Base-by-base conservation (phyloP, 2,113 vertebrate genomes). In the Chaenocephalus aceratus region DNA sequence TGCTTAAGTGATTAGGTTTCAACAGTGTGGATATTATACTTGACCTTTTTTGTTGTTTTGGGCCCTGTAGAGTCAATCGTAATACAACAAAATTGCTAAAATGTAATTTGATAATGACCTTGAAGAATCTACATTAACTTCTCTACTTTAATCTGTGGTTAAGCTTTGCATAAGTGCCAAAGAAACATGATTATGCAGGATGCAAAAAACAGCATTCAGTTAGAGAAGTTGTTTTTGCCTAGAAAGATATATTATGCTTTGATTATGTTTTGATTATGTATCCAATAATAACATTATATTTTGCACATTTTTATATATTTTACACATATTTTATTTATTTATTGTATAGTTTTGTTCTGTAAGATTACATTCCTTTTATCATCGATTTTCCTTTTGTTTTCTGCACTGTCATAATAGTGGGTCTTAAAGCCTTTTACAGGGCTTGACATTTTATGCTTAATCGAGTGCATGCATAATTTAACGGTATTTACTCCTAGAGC, bases 41-140 rank as follows among this genome's bases (percentile, higher is more conserved):
- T 78, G 75, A 82, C 65, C 56, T 57, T 78, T 73, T 57, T 15
- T n/a, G 21, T 61, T 16, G 26, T 46, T 3, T 69, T 49, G 58
- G 26, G 13, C 36, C 36, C 62, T 5, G 3, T 10, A 75, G 51
- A 56, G 58, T 53, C 36, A 73, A 64, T 69, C n/a, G 8, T 48
- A 64, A 81, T 73, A 49, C 30, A 45, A 46, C 69, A 72, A 51
- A 61, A 3, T 4, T 66, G 23, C 49, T 18, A 77, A 73, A 81
- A 77, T 74, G 53, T 60, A 26, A 63, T 74, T 85, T 68, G 51
- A 18, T 46, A 34, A 57, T 45, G 4, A 64, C 3, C 16, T 26
- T 49, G 61, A 1, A 26, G 62, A 21, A n/a, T 64, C 30, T 0
- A 34, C 6, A n/a, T n/a, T 67, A 36, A 67, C 34, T 13, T 26